Evolutionary conservation across 2,797 vertebrate genomes (phyloP).

Genomic region (Alca torda): DNA sequence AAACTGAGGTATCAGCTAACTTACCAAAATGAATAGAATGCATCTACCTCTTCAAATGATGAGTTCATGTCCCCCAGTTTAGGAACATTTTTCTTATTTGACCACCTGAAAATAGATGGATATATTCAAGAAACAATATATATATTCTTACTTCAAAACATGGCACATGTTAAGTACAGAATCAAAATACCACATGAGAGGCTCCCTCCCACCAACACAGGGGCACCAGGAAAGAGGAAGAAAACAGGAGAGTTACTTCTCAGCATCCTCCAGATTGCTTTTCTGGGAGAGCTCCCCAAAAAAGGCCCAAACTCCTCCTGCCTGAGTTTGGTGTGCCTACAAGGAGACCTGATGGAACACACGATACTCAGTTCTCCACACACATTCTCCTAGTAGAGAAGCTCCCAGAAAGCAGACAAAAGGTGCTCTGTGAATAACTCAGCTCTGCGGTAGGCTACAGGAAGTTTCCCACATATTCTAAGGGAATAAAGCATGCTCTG

Average conservation of each 20-base stretch:
- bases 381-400: not conserved
- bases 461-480: not conserved
- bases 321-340: not conserved
- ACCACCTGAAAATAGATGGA: slow-evolving; percentile 83
- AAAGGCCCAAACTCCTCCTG: not conserved
- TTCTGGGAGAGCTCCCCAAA: not conserved
- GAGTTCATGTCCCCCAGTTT: slow-evolving; percentile 87
- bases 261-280: not conserved
- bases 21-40: slow-evolving; percentile 98
- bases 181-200: not conserved
- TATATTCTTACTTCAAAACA: not conserved
- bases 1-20: slow-evolving; percentile 39
- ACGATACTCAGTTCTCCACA: not conserved
- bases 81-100: slow-evolving; percentile 90
- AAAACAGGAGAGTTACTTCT: not conserved
- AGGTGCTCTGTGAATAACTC: not conserved
- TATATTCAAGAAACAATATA: not conserved
- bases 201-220: not conserved
- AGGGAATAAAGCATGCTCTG: not conserved
- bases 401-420: not conserved
- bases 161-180: not conserved
- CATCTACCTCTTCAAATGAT: slow-evolving; percentile 95
- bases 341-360: not conserved
- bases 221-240: not conserved
- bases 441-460: not conserved